Percentiles rank a stretch among this genome's conserved stretches.
phyloP scores from a whole-genome alignment of 2,888 invertebrate genomes.

The Invenusta paracnida region DNA sequence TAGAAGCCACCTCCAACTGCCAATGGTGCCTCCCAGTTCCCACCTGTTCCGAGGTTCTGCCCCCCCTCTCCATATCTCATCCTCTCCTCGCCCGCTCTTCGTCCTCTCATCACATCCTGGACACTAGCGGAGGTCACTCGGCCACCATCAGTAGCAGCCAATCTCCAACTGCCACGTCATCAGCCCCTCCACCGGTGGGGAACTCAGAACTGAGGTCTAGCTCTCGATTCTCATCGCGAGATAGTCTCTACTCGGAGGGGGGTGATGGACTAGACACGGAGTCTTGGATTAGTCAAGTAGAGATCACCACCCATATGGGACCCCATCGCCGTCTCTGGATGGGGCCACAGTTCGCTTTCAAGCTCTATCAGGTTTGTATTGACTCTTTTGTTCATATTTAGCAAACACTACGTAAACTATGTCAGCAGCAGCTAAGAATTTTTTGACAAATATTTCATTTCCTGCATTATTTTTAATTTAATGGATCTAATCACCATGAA shows the following conservation, averaged over 20 bases:
- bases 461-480: no score
- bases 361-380: slow-evolving; percentile 72
- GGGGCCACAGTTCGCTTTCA: slow-evolving; percentile 99
- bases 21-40: neutral
- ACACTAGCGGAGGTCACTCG: no score
- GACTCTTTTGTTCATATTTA: no score
- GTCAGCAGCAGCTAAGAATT: no score
- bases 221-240: neutral
- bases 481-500: no score
- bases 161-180: neutral
- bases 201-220: neutral
- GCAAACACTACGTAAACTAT: no score
- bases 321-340: slow-evolving; percentile 90
- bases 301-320: slow-evolving; percentile 91
- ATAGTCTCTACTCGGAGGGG: neutral
- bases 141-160: no score
- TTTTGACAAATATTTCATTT: no score
- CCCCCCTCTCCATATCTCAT: neutral
- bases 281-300: slow-evolving; percentile 67
- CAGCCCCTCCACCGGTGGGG: neutral
- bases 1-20: neutral
- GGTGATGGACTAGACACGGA: neutral
- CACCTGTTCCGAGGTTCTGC: neutral
- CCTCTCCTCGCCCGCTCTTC: neutral
- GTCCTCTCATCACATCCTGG: no score